These are phyloP conservation scores for Nipponia nippon DNA, from an alignment of 2,113 vertebrate genomes.

Conservation along the genomic window DNA sequence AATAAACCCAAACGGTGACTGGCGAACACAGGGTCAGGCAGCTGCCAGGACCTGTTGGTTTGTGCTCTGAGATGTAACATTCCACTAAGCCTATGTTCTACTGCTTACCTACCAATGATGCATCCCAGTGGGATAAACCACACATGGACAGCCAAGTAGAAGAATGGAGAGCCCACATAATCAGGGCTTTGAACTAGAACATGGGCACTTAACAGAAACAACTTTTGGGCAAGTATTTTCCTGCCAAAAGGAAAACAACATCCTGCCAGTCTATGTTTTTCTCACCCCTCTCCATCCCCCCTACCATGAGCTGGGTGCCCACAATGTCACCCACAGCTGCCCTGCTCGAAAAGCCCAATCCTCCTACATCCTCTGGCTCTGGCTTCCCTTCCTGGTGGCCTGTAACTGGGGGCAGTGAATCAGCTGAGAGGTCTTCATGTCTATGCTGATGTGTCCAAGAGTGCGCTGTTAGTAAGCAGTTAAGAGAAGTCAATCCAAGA, in stretches of 20 bases:
- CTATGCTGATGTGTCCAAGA: background rate
- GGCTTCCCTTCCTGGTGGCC: too few species aligned
- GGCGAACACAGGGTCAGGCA: background rate
- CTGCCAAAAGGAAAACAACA: background rate
- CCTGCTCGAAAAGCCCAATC: too few species aligned
- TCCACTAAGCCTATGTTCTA: background rate
- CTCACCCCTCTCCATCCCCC: background rate
- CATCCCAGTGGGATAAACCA: background rate
- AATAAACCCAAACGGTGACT: background rate
- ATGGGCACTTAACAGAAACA: background rate
- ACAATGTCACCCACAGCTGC: too few species aligned
- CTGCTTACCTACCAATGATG: background rate
- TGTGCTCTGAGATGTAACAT: background rate
- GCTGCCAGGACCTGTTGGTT: background rate
- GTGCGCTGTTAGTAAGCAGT: background rate
- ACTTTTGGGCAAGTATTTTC: background rate
- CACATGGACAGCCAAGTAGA: background rate
- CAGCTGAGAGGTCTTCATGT: background rate
- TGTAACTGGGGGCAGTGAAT: too few species aligned
- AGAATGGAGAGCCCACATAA: background rate
- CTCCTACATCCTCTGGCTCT: too few species aligned
- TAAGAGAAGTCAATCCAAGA: conserved; percentile 18
- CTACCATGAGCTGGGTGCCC: too few species aligned
- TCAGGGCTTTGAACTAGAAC: background rate
- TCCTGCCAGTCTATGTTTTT: background rate